These are phyloP conservation scores for Aplysia californica DNA, from an alignment of 1,140 invertebrate genomes.

Conservation along the genomic window DNA sequence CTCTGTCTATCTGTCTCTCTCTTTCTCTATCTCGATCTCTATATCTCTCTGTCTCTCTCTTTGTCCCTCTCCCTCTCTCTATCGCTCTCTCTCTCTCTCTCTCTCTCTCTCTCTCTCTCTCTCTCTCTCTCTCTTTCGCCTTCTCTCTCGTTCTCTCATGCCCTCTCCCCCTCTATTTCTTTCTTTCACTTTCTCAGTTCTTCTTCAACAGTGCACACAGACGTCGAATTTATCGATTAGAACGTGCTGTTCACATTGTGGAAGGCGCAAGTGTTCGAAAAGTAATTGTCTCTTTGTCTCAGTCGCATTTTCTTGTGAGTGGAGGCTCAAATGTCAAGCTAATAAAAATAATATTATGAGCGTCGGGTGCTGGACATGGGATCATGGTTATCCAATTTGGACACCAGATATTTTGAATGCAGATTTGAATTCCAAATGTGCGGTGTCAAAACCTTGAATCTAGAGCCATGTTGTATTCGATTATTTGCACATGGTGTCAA, in stretches of 20 bases:
- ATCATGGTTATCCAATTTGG: no score
- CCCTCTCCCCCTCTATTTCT: background rate
- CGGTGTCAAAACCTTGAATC: no score
- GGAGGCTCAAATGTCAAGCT: background rate
- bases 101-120: background rate
- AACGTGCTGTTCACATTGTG: no score
- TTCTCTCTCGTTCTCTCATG: background rate
- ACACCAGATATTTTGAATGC: no score
- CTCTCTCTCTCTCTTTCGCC: background rate
- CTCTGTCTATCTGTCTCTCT: background rate
- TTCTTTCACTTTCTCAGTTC: background rate
- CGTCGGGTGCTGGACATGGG: no score
- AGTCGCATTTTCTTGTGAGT: background rate
- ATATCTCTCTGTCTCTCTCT: background rate
- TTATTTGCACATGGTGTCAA: no score
- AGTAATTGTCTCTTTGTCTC: background rate
- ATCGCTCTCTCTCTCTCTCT: background rate
- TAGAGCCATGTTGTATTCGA: no score
- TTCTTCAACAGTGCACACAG: background rate
- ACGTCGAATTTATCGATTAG: no score
- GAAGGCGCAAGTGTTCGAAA: no score
- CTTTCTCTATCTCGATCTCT: background rate
- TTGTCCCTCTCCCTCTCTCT: background rate
- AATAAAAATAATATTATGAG: background rate
- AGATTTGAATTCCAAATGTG: no score